A percentile compares a stretch with the other conserved stretches of the same genome.
These are phyloP conservation scores for Etheostoma spectabile DNA, from an alignment of 2,113 vertebrate species.

Conservation along the genomic window DNA sequence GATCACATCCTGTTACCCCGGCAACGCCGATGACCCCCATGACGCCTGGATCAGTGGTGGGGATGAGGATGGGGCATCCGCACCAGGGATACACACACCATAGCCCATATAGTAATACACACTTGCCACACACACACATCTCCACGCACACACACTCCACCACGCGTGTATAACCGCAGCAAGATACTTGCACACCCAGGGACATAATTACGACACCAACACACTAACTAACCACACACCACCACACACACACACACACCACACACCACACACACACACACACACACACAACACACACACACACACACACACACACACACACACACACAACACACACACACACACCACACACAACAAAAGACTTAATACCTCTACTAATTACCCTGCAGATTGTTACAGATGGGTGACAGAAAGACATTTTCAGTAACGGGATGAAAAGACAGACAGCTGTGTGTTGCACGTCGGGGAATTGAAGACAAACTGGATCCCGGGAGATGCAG, in stretches of 20 bases:
- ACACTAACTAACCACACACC: conserved; percentile 32
- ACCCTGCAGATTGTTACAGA: conserved; percentile 82
- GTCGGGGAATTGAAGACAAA: conserved; percentile 62
- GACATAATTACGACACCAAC: conserved; percentile 39
- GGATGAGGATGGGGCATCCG: conserved; percentile 91
- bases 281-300: conserved; percentile 11
- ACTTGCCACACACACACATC: conserved; percentile 93
- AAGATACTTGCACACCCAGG: conserved; percentile 50
- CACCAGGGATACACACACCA: conserved; percentile 91
- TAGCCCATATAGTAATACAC: conserved; percentile 93
- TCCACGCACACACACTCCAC: conserved; percentile 91
- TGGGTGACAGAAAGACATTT: conserved; percentile 64
- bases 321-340: conserved; percentile 35
- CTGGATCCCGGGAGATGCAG: conserved; percentile 67
- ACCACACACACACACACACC: neutral
- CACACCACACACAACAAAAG: conserved; percentile 53
- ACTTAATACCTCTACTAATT: conserved; percentile 84
- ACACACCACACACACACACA: neutral
- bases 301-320: conserved; percentile 8
- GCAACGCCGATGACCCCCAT: conserved; percentile 89
- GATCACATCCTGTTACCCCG: conserved; percentile 81
- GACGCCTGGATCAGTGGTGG: conserved; percentile 93
- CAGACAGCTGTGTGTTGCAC: conserved; percentile 80
- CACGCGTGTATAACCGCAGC: conserved; percentile 92
- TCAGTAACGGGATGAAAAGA: conserved; percentile 74